These are phyloP conservation scores for Drosophila grimshawi DNA, from an alignment of 1,140 invertebrate species.

Conservation along the genomic window DNA sequence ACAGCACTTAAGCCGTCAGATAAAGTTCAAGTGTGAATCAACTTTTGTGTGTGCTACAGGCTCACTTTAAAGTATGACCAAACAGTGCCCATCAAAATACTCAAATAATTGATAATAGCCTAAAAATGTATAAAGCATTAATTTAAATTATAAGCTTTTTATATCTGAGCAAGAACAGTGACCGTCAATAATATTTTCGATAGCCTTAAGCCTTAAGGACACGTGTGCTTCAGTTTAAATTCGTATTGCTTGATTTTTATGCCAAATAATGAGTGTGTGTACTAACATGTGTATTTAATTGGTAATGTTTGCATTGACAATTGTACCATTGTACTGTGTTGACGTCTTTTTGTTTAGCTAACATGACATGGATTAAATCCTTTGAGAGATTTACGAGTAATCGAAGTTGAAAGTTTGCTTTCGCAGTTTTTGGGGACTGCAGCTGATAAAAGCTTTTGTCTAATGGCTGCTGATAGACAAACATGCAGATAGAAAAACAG, in stretches of 20 bases:
- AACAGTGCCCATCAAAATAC: neutral
- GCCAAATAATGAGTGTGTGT: neutral
- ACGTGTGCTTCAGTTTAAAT: neutral
- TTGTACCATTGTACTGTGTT: neutral
- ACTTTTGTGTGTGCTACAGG: neutral
- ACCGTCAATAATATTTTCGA: neutral
- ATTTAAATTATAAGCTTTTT: no score
- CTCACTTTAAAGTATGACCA: neutral
- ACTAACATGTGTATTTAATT: conserved; percentile 14
- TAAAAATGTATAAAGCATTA: no score
- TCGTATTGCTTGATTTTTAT: neutral
- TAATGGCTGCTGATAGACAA: conserved; percentile 30
- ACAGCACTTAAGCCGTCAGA: conserved; percentile 10
- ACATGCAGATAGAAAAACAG: conserved; percentile 1
- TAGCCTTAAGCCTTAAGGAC: no score
- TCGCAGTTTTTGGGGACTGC: conserved; percentile 14
- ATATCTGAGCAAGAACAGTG: no score
- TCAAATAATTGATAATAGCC: no score
- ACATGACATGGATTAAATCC: conserved; percentile 35
- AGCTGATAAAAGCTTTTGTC: conserved; percentile 65
- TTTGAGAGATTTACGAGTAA: conserved; percentile 65
- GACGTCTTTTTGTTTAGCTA: conserved; percentile 9
- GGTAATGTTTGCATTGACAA: conserved; percentile 8
- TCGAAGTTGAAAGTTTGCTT: conserved; percentile 62
- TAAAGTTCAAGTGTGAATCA: conserved; percentile 8